Base-by-base conservation (phyloP, 2,113 vertebrate species). In the Myodes glareolus region DNA sequence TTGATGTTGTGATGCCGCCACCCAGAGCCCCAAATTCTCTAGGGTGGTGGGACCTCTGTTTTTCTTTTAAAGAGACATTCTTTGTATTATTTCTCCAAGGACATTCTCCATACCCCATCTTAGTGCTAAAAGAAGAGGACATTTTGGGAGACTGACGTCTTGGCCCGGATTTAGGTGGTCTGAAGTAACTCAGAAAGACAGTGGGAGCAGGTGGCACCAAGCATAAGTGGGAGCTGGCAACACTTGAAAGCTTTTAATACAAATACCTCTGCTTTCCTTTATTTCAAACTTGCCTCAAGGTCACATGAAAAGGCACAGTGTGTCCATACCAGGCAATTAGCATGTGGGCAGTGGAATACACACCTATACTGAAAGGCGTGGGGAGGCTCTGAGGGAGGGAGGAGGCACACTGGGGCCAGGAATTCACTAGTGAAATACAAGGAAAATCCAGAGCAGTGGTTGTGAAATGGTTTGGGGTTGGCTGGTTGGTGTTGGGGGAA, bases 181-280 rank as follows among this genome's bases (percentile, higher is more conserved):
- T 58, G 13, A 85, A n/a, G n/a, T n/a, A n/a, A 2, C 5, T 88
- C 33, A 21, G n/a, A 91, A 72, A 58, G 19, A 76, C 50, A 23
- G 13, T 27, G 27, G 31, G 25, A 77, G 52, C 87, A 86, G 39
- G 55, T 68, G 80, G 33, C 36, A 39, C 14, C 67, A 2, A 58
- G 52, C 39, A 39, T 61, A 61, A 65, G 80, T 39, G 39, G 55
- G 27, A 85, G 5, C 4, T 82, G 50, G 63, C n/a, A 36, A 90
- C n/a, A 75, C 45, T 81, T 92, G 47, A 42, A 70, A n/a, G 31
- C 36, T 19, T 50, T 91, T 72, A 36, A 52, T 75, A 33, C n/a
- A 88, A 92, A 96, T 52, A 65, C 21, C 36, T 61, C 65, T 90
- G 55, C 52, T 94, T 85, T 95, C 47, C 31, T 52, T 70, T 81